Percentiles rank a stretch among this genome's conserved stretches.
Evolutionary conservation across 2,113 vertebrate species (phyloP).

Genomic region (Sporophila hypoxantha): DNA sequence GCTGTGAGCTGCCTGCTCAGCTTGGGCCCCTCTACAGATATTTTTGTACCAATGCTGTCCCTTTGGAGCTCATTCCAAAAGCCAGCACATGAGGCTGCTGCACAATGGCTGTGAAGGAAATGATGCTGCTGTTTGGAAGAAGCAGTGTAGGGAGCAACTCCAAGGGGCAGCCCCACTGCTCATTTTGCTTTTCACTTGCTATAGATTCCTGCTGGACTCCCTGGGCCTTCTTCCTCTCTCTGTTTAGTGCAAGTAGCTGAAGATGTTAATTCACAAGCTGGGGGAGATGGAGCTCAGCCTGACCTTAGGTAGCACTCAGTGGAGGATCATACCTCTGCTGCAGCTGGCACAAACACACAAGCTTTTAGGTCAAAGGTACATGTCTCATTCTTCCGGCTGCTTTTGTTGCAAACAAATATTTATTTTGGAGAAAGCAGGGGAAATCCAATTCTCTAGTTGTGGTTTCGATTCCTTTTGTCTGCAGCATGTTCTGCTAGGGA

Average conservation of each 20-base stretch:
- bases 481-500: conserved; percentile 53
- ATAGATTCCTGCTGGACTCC: background rate
- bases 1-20: background rate
- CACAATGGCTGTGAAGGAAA: background rate
- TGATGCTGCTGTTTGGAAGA: background rate
- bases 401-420: conserved; percentile 58
- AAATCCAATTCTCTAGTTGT: conserved; percentile 59
- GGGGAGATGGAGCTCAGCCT: background rate
- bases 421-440: conserved; percentile 61
- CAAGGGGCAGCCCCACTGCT: background rate
- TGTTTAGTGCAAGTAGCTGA: background rate
- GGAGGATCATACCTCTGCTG: background rate
- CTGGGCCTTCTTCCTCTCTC: background rate
- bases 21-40: background rate
- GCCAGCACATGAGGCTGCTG: background rate
- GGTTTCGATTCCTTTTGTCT: conserved; percentile 54
- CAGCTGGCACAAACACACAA: conserved; percentile 8
- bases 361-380: conserved; percentile 17
- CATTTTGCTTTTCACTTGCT: background rate
- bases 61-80: background rate
- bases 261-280: background rate
- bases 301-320: conserved; percentile 12
- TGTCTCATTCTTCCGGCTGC: conserved; percentile 40
- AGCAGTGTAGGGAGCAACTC: background rate
- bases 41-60: fast-evolving